A percentile compares a stretch with the other conserved stretches of the same genome.
phyloP scores from a whole-genome alignment of 2,888 invertebrate species.

The Notodonta dromedarius region DNA sequence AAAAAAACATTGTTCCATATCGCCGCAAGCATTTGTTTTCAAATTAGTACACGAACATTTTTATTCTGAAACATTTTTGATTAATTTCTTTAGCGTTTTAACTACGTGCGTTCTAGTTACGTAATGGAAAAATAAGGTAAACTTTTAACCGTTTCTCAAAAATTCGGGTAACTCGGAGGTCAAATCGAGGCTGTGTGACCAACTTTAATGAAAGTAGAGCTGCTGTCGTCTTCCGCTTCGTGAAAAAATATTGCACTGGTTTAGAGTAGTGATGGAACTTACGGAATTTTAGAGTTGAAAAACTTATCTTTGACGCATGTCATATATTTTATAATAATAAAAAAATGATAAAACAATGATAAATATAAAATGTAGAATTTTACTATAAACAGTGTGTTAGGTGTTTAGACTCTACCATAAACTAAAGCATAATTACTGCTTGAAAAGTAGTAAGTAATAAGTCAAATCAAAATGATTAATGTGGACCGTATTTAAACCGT shows the following conservation, averaged over 20 bases:
- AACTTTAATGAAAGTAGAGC: neutral
- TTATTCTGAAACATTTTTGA: no score
- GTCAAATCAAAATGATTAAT: no score
- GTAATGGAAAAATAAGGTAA: neutral
- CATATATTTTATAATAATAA: neutral
- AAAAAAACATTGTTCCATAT: no score
- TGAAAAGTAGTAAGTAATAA: no score
- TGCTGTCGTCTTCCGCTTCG: neutral
- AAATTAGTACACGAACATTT: no score
- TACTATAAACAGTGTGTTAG: no score
- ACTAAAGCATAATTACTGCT: no score
- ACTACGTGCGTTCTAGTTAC: no score
- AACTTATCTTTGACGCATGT: neutral
- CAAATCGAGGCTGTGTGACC: neutral
- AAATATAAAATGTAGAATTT: no score
- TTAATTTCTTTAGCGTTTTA: neutral
- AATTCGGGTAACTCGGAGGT: neutral
- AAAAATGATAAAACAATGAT: neutral
- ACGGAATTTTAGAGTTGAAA: neutral
- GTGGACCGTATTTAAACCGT: no score
- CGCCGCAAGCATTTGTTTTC: no score
- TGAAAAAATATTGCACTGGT: neutral
- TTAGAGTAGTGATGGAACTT: neutral
- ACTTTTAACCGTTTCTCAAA: neutral
- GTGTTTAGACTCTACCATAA: no score